Evolutionary conservation across 2,113 vertebrate genomes (phyloP).

Genomic region (Platysteira castanea): DNA sequence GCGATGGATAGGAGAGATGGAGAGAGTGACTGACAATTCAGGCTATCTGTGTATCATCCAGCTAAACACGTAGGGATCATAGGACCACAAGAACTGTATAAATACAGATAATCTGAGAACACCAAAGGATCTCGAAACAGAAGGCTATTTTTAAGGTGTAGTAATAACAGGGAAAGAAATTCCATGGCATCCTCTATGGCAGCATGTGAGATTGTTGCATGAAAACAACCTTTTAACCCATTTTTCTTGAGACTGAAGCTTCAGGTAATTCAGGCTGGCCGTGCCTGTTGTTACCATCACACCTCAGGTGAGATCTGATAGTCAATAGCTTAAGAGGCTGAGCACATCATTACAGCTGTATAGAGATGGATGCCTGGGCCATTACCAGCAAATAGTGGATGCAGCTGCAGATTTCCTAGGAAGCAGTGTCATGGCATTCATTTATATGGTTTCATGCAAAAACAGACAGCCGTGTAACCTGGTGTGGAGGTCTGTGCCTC

Average conservation of each 20-base stretch:
- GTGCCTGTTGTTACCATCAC: not conserved
- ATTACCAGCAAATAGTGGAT: not conserved
- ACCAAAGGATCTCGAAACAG: not conserved
- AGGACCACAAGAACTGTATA: not conserved
- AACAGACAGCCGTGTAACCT: not conserved
- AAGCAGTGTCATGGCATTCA: not conserved
- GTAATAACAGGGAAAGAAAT: not conserved
- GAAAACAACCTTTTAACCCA: not conserved
- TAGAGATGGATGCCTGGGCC: not conserved
- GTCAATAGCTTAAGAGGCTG: not conserved
- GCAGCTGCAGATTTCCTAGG: not conserved
- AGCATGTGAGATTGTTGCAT: not conserved
- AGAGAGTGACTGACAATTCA: slow-evolving; percentile 7
- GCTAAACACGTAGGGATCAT: not conserved
- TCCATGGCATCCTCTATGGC: not conserved
- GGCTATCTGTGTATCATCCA: slow-evolving; percentile 20
- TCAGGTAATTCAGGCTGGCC: not conserved
- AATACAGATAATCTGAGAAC: slow-evolving; percentile 17
- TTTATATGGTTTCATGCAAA: not conserved
- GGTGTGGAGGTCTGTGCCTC: not conserved
- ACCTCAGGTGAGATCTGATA: not conserved
- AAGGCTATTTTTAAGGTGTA: slow-evolving; percentile 6
- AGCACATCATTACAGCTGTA: not conserved
- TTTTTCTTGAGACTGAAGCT: not conserved
- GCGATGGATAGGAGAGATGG: not conserved